Conservation (phyloP, 2,113 vertebrate species). For the Xenotilapia flavipinnis region DNA sequence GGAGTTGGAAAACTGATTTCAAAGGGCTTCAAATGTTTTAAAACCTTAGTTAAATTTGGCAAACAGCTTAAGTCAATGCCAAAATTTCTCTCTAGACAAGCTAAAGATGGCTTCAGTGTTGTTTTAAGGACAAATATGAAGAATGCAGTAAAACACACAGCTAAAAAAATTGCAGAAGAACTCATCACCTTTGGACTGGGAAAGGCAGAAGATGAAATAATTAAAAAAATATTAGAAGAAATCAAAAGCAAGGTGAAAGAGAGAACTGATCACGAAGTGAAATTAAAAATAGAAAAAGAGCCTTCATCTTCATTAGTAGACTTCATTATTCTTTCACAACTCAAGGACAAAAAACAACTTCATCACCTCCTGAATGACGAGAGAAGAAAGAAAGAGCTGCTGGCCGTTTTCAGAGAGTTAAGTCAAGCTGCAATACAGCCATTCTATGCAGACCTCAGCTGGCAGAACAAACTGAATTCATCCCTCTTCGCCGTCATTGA, state of each 20-base stretch:
- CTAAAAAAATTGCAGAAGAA: not conserved
- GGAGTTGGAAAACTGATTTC: conserved; percentile 12
- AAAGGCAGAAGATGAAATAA: not conserved
- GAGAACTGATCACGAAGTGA: not conserved
- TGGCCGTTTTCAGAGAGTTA: not conserved
- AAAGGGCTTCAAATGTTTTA: not conserved
- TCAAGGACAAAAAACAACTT: not conserved
- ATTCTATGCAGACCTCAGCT: not conserved
- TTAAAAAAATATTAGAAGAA: not conserved
- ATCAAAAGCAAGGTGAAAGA: not conserved
- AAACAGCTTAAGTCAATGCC: not conserved
- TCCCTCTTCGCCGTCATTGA: not conserved
- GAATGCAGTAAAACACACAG: not conserved
- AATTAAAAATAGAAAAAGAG: not conserved
- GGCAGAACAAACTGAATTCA: not conserved
- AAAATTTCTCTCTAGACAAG: not conserved
- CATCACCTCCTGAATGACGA: not conserved
- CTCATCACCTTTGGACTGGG: accelerated
- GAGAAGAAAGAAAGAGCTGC: not conserved
- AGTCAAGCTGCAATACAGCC: not conserved
- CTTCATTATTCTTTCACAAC: not conserved
- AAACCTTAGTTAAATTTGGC: not conserved
- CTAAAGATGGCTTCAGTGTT: not conserved
- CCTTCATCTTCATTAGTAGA: not conserved
- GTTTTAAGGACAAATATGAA: not conserved